Conservation (phyloP, 53 echinoderm and acorn worm species). For the Echinarachnius parma region DNA sequence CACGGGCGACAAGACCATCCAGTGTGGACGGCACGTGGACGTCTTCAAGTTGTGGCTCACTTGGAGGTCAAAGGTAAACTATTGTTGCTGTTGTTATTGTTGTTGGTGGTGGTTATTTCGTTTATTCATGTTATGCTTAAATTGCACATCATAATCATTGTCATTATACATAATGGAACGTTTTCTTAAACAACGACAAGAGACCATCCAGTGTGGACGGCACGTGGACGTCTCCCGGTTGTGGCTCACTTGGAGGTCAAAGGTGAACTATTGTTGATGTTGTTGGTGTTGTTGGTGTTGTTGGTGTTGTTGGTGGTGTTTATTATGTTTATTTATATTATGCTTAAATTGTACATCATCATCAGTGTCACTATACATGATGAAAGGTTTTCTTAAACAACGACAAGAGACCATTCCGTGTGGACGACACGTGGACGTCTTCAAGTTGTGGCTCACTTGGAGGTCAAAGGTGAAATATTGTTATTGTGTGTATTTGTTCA, state of each 20-base stretch:
- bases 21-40: constrained; percentile 92
- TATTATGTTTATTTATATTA: too few species aligned
- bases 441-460: constrained; percentile 98
- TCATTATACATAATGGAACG: not conserved
- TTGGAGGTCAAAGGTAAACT: constrained; percentile 83
- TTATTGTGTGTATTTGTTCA: too few species aligned
- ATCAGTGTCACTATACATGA: too few species aligned
- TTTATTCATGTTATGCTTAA: not conserved
- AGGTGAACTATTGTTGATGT: too few species aligned
- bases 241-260: too few species aligned
- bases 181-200: not conserved
- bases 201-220: not conserved
- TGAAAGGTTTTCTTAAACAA: too few species aligned
- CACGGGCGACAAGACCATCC: constrained; percentile 95
- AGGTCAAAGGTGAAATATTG: constrained; percentile 84
- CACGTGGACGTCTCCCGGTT: too few species aligned
- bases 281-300: too few species aligned
- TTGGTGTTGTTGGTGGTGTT: too few species aligned
- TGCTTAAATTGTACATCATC: too few species aligned
- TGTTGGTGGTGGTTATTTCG: not conserved
- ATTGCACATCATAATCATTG: not conserved
- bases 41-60: constrained; percentile 98
- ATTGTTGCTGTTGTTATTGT: not conserved
- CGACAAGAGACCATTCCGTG: constrained; percentile 96
- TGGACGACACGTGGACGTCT: constrained; percentile 92